phyloP scores from a whole-genome alignment of 2,113 vertebrate species.

The Proterorhinus semilunaris region DNA sequence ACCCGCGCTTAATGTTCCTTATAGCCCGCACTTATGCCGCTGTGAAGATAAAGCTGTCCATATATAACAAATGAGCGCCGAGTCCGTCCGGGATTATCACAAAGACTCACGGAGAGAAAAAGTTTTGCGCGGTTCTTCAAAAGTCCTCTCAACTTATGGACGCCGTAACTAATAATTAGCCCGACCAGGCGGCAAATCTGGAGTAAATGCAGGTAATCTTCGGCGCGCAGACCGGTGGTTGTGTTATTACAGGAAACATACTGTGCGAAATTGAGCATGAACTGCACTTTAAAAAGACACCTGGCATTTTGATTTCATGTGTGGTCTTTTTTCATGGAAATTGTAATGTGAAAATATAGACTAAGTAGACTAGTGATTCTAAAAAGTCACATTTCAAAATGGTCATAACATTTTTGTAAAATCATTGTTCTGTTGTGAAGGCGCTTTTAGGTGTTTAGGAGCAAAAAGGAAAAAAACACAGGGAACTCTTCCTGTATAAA shows the following conservation, averaged over 20 bases:
- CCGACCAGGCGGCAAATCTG: background rate
- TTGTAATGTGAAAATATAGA: no score
- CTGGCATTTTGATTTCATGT: no score
- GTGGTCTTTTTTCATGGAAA: no score
- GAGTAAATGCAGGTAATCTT: conserved; percentile 1
- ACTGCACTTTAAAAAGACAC: no score
- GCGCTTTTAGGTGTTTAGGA: no score
- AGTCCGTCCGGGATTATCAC: background rate
- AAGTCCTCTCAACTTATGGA: background rate
- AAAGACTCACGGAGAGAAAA: background rate
- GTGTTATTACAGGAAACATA: background rate
- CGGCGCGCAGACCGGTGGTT: background rate
- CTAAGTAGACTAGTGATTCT: no score
- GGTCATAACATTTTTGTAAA: no score
- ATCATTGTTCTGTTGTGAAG: no score
- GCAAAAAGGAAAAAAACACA: no score
- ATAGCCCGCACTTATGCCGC: conserved; percentile 5
- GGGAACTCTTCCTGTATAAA: no score
- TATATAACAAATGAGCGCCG: conserved; percentile 8
- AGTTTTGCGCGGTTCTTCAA: background rate
- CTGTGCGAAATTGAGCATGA: background rate
- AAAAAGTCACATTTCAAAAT: no score
- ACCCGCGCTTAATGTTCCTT: conserved; percentile 9
- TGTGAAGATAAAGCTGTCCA: conserved; percentile 10
- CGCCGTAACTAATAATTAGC: background rate